A percentile compares a stretch with the other conserved stretches of the same genome.
These are phyloP conservation scores for Trididemnum miniatum DNA, from an alignment of 23 tunicate species.

Conservation along the genomic window DNA sequence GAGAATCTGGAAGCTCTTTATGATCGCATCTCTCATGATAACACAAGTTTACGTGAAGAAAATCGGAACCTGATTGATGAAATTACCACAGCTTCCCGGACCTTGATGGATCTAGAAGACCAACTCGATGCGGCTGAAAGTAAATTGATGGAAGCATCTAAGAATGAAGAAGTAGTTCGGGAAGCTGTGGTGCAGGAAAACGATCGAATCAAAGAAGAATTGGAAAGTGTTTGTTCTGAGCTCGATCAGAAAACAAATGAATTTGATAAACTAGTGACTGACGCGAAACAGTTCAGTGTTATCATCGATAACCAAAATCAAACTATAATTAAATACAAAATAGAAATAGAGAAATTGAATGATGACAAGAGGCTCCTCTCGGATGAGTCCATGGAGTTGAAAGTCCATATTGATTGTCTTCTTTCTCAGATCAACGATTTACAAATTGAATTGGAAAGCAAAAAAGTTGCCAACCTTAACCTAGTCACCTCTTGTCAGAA, in stretches of 20 bases:
- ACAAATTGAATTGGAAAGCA: neutral
- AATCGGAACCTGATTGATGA: neutral
- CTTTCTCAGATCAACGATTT: neutral
- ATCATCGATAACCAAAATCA: too few species aligned
- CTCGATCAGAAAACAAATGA: neutral
- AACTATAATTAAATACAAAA: too few species aligned
- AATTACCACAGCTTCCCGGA: conserved; percentile 5
- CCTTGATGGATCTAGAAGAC: conserved; percentile 31
- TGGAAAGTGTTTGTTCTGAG: neutral
- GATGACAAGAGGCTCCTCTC: too few species aligned
- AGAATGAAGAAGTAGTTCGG: neutral
- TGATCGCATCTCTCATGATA: conserved; percentile 22
- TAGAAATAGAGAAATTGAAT: too few species aligned
- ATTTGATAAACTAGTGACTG: too few species aligned
- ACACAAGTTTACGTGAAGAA: conserved; percentile 21
- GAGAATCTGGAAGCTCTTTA: conserved; percentile 21
- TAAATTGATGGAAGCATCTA: neutral
- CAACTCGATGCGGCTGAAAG: conserved; percentile 15
- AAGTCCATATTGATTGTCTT: neutral
- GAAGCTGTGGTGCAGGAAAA: neutral
- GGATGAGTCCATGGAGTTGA: neutral
- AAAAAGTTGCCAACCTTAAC: neutral
- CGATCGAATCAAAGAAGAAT: neutral
- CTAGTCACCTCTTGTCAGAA: neutral
- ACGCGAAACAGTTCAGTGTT: too few species aligned